Evolutionary conservation across 2,113 vertebrate genomes (phyloP), one percentile per base, ranked within the genome.

Genomic region (Charadrius vociferus): DNA sequence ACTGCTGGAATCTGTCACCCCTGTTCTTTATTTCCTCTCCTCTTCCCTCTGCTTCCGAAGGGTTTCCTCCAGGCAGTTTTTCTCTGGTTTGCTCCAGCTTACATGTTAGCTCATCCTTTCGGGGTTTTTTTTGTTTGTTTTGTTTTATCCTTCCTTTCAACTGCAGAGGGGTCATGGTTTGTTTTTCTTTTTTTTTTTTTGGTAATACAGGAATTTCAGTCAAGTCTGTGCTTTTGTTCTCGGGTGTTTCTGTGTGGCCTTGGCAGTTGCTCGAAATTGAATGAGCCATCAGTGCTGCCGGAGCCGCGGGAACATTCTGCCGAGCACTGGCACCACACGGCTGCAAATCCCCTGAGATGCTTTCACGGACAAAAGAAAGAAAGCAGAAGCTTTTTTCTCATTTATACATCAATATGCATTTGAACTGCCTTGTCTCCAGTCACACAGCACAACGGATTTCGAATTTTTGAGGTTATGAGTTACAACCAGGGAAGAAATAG

Each of bases 181-280:
- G 82, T 10, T 91, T 93, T 86, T 52, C 29, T 21, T 65, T 94
- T 82, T 84, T 43, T 45, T 83, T 85, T 86, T 43, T 53, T 86
- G 80, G 50, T 70, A 90, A 55, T 34, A 83, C 66, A 82, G 50
- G n/a, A n/a, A 43, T 90, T 92, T 96, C 50, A 95, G 81, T 79
- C 50, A 89, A 88, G 68, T 61, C 59, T 93, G 30, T 65, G 55
- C 83, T 95, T 88, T 96, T 96, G 85, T 87, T 55, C 37, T 55
- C 59, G 13, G 8, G 63, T 0, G 1, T 55, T 93, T 96, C 84
- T 90, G 34, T 89, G 74, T 61, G 87, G 50, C 55, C 86, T 82
- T 75, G 34, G 43, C 75, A 61, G 53, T 22, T 19, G 68, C 91
- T 89, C 75, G 81, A 88, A 89, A 96, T 14, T 43, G 67, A 94